phyloP scores from a whole-genome alignment of 2,888 invertebrate genomes.

The Calameuta idolon region DNA sequence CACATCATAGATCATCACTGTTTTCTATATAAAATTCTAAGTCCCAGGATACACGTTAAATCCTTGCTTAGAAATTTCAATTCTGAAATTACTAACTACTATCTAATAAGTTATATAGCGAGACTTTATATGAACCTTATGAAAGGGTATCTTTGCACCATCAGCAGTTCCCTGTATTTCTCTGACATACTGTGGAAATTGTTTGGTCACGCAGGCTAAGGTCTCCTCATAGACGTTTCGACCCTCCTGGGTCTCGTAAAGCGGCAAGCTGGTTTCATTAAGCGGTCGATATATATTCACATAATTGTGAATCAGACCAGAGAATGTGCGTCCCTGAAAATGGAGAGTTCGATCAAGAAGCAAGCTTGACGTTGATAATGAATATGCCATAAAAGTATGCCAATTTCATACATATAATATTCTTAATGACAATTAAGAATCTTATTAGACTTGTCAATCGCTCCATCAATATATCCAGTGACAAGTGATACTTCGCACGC shows the following conservation, averaged over 20 bases:
- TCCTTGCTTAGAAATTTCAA: neutral
- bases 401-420: slow-evolving; percentile 4
- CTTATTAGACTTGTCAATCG: neutral
- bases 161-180: slow-evolving; percentile 90
- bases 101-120: neutral
- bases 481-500: no score
- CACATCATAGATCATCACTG: neutral
- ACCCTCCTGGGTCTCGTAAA: slow-evolving; percentile 80
- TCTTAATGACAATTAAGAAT: slow-evolving; percentile 9
- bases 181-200: slow-evolving; percentile 84
- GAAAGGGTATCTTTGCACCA: slow-evolving; percentile 85
- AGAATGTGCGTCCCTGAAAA: slow-evolving; percentile 83
- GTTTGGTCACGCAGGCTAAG: slow-evolving; percentile 74
- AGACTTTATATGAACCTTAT: slow-evolving; percentile 72
- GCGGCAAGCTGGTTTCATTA: slow-evolving; percentile 76
- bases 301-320: slow-evolving; percentile 79
- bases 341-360: slow-evolving; percentile 16
- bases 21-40: neutral
- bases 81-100: neutral
- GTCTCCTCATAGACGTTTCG: slow-evolving; percentile 81
- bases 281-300: slow-evolving; percentile 73
- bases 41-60: neutral
- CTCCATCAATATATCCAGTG: neutral
- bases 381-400: slow-evolving; percentile 1
- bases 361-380: neutral